Evolutionary conservation across 2,797 vertebrate species (phyloP), one percentile per base, ranked within the genome.

Genomic region (Notoglanidium macrostoma): DNA sequence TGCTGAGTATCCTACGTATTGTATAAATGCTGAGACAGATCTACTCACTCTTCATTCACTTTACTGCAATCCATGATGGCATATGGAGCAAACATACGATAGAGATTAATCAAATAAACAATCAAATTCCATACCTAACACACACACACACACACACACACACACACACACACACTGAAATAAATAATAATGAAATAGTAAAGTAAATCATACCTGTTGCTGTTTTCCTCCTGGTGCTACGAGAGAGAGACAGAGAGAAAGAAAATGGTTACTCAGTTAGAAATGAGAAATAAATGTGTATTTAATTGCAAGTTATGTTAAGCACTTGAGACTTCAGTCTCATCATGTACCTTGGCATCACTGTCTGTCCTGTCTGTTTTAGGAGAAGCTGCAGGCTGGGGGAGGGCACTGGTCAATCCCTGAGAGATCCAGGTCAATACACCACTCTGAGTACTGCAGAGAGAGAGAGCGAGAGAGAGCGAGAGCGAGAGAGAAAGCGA

Each of bases 21-120:
- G 79, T 49, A 83, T 35, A 59, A 32, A n/a, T 44, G 54, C 55
- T 29, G 61, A 85, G 68, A 2, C 46, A 21, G 74, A 63, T 77
- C 79, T 93, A 95, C 95, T 96, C 85, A 95, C 95, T 94, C 91
- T 35, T 94, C 91, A 35, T 89, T 92, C 26, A 92, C 87, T 87
- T 92, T 93, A 92, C 93, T 95, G 93, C 87, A 17, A 77, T 90
- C 86, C 89, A 88, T 26, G 79, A 86, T 26, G 72, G 32, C 51
- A 74, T 82, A 54, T 74, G 35, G 68, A 40, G 88, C 90, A 86
- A 70, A 89, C 29, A 85, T 57, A 63, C 80, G 23, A 74, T 57
- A 85, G 1, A 91, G 17, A 88, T 32, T 86, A 46, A 55, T 32
- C n/a, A 85, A 21, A 77, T 90, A 55, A 81, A 79, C 10, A 87